Evolutionary conservation across 92 coral and sea anemone species (phyloP).

Genomic region (Actinernus sp.): DNA sequence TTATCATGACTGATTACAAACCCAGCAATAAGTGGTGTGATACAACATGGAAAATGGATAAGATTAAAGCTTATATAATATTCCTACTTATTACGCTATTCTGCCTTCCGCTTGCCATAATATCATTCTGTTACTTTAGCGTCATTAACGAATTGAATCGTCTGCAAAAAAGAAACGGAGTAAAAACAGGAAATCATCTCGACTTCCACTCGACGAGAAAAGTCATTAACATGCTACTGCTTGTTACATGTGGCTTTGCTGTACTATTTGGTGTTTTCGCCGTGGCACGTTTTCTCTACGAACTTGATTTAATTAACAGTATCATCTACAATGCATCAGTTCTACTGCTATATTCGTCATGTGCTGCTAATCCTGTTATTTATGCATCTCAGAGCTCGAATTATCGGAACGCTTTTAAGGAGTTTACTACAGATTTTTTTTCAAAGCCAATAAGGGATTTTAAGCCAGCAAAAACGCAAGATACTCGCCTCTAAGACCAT

Average conservation of each 20-base stretch:
- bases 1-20: conserved; percentile 32
- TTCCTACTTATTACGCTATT: conserved; percentile 23
- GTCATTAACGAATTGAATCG: conserved; percentile 32
- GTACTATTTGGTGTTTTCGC: conserved; percentile 53
- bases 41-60: background rate
- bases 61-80: conserved; percentile 10
- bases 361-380: conserved; percentile 49
- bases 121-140: conserved; percentile 43
- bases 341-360: conserved; percentile 35
- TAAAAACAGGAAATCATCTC: background rate
- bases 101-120: conserved; percentile 31
- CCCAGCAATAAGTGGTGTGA: conserved; percentile 1
- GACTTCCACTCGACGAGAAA: conserved; percentile 28
- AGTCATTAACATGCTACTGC: conserved; percentile 30
- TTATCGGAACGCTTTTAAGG: conserved; percentile 47
- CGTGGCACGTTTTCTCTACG: conserved; percentile 12
- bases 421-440: conserved; percentile 33
- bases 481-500: too few relatives aligned
- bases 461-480: too few relatives aligned
- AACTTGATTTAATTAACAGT: conserved; percentile 7
- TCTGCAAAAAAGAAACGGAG: conserved; percentile 10
- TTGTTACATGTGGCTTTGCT: conserved; percentile 23
- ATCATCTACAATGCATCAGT: conserved; percentile 19
- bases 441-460: too few relatives aligned
- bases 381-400: conserved; percentile 62